These are phyloP conservation scores for Ochropleura plecta DNA, from an alignment of 2,888 invertebrate species.

Conservation along the genomic window DNA sequence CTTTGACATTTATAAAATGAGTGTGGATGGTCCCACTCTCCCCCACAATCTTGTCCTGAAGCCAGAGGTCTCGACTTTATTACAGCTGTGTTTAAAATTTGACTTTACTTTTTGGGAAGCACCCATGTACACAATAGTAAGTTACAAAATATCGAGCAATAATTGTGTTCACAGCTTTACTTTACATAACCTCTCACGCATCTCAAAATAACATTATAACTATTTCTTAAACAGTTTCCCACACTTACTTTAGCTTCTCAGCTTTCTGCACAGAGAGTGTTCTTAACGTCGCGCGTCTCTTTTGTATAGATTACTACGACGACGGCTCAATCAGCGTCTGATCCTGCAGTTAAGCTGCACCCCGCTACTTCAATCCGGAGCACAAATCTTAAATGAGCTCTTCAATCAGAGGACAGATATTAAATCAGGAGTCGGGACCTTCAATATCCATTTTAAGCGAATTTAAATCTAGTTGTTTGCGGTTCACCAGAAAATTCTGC, in stretches of 20 bases:
- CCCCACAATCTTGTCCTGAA: no score
- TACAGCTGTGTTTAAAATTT: background rate
- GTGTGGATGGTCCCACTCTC: no score
- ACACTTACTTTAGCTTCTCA: background rate
- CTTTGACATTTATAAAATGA: no score
- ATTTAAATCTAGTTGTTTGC: background rate
- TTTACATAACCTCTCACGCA: background rate
- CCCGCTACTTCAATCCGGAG: background rate
- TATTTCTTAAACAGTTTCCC: slow-evolving; percentile 9
- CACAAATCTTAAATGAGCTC: slow-evolving; percentile 2
- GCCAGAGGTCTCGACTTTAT: no score
- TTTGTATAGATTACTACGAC: slow-evolving; percentile 36
- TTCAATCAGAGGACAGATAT: background rate
- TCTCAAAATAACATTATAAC: slow-evolving; percentile 6
- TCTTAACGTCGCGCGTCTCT: slow-evolving; percentile 30
- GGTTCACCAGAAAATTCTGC: background rate
- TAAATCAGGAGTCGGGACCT: background rate
- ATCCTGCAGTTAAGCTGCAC: slow-evolving; percentile 22
- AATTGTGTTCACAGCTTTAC: background rate
- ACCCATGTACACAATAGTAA: background rate
- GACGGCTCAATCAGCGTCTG: slow-evolving; percentile 41
- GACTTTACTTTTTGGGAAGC: background rate
- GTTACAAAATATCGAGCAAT: background rate
- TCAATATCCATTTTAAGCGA: slow-evolving; percentile 4
- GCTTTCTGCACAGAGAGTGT: slow-evolving; percentile 5